A percentile compares a stretch with the other conserved stretches of the same genome.
Conservation (phyloP, 2,797 vertebrate species). For the Pipistrellus pipistrellus region DNA sequence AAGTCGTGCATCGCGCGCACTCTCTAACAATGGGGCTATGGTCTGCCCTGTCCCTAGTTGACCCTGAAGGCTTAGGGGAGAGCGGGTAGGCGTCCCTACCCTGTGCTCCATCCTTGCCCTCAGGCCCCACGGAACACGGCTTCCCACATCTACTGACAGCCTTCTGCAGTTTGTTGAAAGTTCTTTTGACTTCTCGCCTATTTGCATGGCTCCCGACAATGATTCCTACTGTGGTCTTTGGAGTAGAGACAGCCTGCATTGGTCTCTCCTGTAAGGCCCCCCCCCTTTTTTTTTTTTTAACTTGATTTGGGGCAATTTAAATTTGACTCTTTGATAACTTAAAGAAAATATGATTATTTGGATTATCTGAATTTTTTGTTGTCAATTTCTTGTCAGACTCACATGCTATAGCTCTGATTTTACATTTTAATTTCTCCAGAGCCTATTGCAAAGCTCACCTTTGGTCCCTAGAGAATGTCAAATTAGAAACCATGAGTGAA, state of each 20-base stretch:
- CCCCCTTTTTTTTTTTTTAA: not conserved
- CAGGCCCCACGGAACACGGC: no score
- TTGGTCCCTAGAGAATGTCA: not conserved
- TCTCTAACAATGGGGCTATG: no score
- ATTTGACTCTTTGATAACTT: not conserved
- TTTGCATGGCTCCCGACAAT: accelerated
- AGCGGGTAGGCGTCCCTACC: no score
- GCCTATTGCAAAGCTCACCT: not conserved
- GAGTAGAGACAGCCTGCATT: not conserved
- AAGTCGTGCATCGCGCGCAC: no score
- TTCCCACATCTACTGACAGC: not conserved
- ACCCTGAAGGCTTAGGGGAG: no score
- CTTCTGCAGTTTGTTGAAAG: not conserved
- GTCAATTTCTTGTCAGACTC: not conserved
- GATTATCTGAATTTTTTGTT: not conserved
- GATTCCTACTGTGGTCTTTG: no score
- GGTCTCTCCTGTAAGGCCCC: not conserved
- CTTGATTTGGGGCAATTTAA: not conserved
- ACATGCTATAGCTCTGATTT: not conserved
- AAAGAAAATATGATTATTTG: not conserved
- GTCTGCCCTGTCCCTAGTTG: no score
- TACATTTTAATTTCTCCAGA: not conserved
- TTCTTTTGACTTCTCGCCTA: not conserved
- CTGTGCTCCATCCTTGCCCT: no score
- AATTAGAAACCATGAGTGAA: not conserved